Evolutionary conservation across 37 sponge, comb jelly and placozoan genomes (phyloP), one percentile per base, ranked within the genome.

Genomic region (Tethya wilhelma): DNA sequence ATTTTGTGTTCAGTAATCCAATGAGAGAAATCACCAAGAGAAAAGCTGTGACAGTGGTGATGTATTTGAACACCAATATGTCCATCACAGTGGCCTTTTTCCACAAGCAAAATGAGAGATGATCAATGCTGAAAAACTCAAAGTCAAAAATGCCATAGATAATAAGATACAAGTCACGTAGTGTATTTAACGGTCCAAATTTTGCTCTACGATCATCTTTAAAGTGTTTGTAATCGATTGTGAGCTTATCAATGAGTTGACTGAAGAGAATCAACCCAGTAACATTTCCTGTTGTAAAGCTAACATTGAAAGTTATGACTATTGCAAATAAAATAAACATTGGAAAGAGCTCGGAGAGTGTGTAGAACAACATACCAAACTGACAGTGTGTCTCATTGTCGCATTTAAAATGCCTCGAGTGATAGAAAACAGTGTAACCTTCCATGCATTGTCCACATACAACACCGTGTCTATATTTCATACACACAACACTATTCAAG

Each of bases 341-440:
- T 29, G 86, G 86, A 38, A 86, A n/a, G 8, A 86, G 45, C 41
- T 86, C 86, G 8, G 79, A 79, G 4, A 86, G 42, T 6, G 79
- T 45, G 69, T 73, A 86, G 49, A 73, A 79, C 17, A 86, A 55
- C 1, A 38, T 33, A 0, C 86, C 73, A 30, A 36, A 79, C 6
- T 71, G 1, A 53, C 79, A 86, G 44, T 55, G n/a, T 12, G 2
- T n/a, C 1, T 37, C 22, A 7, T 34, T 19, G 25, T 38, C 40
- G 44, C 86, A 86, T 0, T 37, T 36, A 28, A 60, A 86, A 2
- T 71, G 29, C 44, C 36, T 58, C 34, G 86, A 86, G 44, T 86
- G 86, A 41, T 71, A 86, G 25, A 58, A 79, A 4, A 45, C 67
- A 2, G 79, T 70, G 44, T 53, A 62, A 23, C 60, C 60, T 31